Evolutionary conservation across 1,140 invertebrate species (phyloP), one percentile per base, ranked within the genome.

Genomic region (Drosophila carrolli): DNA sequence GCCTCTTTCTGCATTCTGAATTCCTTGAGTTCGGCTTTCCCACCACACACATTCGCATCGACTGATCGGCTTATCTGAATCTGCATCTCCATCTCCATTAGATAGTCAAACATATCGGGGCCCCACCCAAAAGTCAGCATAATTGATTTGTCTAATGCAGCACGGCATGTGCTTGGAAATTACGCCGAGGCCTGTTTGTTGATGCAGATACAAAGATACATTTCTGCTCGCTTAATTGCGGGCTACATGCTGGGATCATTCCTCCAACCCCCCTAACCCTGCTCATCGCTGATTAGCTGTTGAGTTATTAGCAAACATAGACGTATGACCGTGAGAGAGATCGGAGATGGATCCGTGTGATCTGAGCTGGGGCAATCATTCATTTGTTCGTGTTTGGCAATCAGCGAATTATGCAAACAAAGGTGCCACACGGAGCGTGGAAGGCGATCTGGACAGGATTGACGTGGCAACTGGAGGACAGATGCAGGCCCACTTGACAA

Each of bases 231-330:
- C 77, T 86, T 86, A 86, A 86, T 86, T 86, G 82, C 82, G 59
- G 78, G 57, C 83, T 72, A 88, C 83, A 86, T 48, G 83, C 75
- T 88, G 82, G 19, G 58, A 61, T 32, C 29, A 32, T 32, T 6
- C 29, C 5, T 6, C 6, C 16, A 16, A 16, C 29, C 29, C 29
- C 29, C 29, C 29, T n/a, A 1, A 8, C 8, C 6, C 29, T 8
- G 19, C 41, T 38, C 19, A 32, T 60, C 65, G 63, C 83, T 86
- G 83, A 86, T 86, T 86, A 86, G 76, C 83, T 86, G 83, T 86
- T 86, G 83, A 86, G 83, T 88, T 86, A 86, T 88, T 86, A 86
- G 83, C 83, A 86, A 86, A 86, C 84, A 86, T 50, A 86, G 83
- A 86, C 82, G 48, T 55, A 59, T 65, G 43, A 54, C 65, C 65